Conservation (phyloP, 2,888 invertebrate species). For the Punctoribates punctum region DNA sequence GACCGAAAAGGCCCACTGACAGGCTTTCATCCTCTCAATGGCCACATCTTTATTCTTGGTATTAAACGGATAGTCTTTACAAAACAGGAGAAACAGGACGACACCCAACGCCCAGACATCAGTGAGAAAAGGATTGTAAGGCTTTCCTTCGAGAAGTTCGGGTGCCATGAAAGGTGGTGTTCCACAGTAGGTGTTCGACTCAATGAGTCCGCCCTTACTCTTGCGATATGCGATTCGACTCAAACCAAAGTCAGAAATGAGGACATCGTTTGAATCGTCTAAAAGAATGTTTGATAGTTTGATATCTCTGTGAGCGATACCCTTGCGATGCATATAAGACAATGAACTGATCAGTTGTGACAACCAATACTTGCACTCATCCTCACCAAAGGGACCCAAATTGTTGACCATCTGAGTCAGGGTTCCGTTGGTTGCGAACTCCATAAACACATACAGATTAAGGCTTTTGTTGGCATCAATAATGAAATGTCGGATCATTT, state of each 20-base stretch:
- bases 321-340: constrained; percentile 24
- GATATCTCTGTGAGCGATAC: constrained; percentile 41
- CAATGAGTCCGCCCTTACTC: background rate
- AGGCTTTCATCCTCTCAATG: background rate
- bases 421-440: no score
- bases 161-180: constrained; percentile 41
- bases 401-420: no score
- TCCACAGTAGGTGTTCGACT: constrained; percentile 40
- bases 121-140: background rate
- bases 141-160: constrained; percentile 32
- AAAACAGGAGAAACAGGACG: background rate
- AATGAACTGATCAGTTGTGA: constrained; percentile 33
- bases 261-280: background rate
- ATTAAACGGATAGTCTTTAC: background rate
- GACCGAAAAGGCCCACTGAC: no score
- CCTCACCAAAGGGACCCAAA: constrained; percentile 20
- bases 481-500: constrained; percentile 39
- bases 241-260: constrained; percentile 40
- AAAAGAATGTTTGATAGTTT: constrained; percentile 38
- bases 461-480: constrained; percentile 18
- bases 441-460: background rate
- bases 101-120: background rate
- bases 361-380: background rate
- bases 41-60: background rate
- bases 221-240: constrained; percentile 7